Conservation (phyloP, 37 sponge, comb jelly and placozoan species). For the Haliclona indistincta region DNA sequence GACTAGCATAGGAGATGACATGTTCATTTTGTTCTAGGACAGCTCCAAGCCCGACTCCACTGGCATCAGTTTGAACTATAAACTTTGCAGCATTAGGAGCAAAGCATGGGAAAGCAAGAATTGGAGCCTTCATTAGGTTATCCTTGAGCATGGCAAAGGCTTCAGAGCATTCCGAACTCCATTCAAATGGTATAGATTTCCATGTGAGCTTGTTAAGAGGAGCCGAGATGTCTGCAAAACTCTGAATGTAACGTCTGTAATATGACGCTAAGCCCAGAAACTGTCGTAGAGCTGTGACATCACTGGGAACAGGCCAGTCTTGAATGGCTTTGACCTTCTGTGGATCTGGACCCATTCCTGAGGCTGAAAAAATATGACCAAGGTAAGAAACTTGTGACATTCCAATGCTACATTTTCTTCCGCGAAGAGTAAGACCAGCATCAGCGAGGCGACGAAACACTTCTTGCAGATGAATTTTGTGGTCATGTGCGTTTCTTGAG, state of each 20-base stretch:
- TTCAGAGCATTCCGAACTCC: constrained; percentile 21
- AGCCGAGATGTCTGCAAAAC: constrained; percentile 17
- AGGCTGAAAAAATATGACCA: constrained; percentile 26
- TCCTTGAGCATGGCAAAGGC: constrained; percentile 14
- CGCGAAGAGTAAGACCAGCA: constrained; percentile 11
- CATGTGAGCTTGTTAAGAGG: constrained; percentile 21
- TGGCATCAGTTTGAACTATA: constrained; percentile 42
- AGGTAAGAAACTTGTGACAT: constrained; percentile 18
- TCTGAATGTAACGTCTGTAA: constrained; percentile 15
- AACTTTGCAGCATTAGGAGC: background rate
- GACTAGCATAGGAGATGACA: constrained; percentile 38
- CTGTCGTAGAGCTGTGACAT: constrained; percentile 10
- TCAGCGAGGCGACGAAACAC: constrained; percentile 12
- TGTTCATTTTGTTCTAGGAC: background rate
- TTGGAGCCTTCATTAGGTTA: background rate
- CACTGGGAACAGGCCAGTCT: constrained; percentile 23
- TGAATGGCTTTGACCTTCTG: constrained; percentile 3
- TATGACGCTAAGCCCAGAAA: constrained; percentile 26
- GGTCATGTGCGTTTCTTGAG: background rate
- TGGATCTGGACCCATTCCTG: constrained; percentile 41
- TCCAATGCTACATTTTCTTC: constrained; percentile 21
- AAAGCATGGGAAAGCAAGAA: constrained; percentile 27
- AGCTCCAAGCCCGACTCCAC: constrained; percentile 33
- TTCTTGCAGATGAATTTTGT: constrained; percentile 2
- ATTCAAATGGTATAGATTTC: constrained; percentile 15